Conservation (phyloP, 2,113 vertebrate species). For the Apodemus speciosus region DNA sequence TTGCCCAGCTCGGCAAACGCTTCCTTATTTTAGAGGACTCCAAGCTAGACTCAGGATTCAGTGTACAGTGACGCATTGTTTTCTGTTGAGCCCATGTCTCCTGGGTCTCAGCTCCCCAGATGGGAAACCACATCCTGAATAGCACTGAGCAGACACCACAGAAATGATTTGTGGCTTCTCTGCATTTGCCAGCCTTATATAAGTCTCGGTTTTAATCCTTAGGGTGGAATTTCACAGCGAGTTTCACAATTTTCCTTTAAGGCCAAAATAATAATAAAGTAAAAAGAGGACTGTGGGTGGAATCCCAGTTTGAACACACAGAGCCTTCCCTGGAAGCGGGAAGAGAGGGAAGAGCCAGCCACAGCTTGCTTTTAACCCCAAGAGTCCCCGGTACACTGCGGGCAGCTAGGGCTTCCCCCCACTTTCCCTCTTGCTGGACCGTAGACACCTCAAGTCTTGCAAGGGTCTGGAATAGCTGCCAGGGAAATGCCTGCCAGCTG, state of each 20-base stretch:
- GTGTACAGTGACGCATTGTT: neutral
- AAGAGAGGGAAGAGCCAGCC: neutral
- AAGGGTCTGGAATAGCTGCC: neutral
- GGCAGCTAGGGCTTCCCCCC: fast-evolving
- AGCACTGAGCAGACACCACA: neutral
- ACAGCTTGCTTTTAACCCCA: neutral
- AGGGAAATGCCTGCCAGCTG: neutral
- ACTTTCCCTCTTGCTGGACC: neutral
- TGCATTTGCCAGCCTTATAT: neutral
- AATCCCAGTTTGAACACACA: neutral
- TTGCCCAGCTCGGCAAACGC: neutral
- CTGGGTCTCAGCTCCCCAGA: neutral
- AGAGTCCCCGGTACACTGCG: neutral
- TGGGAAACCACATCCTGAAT: neutral
- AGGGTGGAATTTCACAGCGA: neutral
- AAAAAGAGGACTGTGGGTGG: neutral
- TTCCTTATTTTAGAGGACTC: neutral
- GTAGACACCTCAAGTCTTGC: neutral
- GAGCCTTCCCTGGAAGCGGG: neutral
- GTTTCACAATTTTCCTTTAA: slow-evolving; percentile 39
- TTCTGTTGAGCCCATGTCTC: neutral
- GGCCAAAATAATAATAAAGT: neutral
- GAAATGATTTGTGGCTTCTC: neutral
- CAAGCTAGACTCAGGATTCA: neutral
- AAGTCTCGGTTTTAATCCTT: neutral